A percentile compares a stretch with the other conserved stretches of the same genome.
Conservation (phyloP, 2,888 invertebrate species). For the Cryptus armator region DNA sequence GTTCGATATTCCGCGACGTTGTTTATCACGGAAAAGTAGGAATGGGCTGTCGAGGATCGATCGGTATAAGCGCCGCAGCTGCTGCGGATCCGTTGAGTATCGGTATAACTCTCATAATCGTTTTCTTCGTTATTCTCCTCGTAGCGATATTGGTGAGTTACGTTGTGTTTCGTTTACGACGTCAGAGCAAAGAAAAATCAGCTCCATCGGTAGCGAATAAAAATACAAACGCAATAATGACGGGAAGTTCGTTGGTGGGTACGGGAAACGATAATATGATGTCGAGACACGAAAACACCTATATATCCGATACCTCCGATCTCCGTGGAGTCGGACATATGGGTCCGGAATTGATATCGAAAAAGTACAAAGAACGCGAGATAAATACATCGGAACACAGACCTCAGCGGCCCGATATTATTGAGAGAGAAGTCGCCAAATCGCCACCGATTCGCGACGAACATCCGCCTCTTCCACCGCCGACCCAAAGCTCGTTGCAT, state of each 20-base stretch:
- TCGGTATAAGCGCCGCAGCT: slow-evolving; percentile 91
- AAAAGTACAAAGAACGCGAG: slow-evolving; percentile 95
- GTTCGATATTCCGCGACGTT: slow-evolving; percentile 92
- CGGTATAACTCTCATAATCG: slow-evolving; percentile 96
- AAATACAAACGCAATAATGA: slow-evolving; percentile 91
- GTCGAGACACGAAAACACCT: slow-evolving; percentile 89
- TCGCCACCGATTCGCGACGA: slow-evolving; percentile 93
- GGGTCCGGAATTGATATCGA: slow-evolving; percentile 94
- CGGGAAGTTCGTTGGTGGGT: slow-evolving; percentile 89
- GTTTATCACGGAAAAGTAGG: slow-evolving; percentile 90
- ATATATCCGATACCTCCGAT: slow-evolving; percentile 88
- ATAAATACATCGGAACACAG: slow-evolving; percentile 90
- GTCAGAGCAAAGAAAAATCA: slow-evolving; percentile 94
- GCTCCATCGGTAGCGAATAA: slow-evolving; percentile 92
- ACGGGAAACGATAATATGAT: slow-evolving; percentile 90
- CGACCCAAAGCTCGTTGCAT: slow-evolving; percentile 90
- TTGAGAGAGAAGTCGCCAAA: slow-evolving; percentile 95
- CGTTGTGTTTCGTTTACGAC: slow-evolving; percentile 95
- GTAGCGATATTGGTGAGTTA: slow-evolving; percentile 96
- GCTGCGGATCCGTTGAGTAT: slow-evolving; percentile 95
- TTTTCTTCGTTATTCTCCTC: slow-evolving; percentile 96
- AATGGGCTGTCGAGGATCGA: slow-evolving; percentile 91
- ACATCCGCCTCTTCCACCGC: slow-evolving; percentile 92
- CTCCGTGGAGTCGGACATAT: slow-evolving; percentile 92
- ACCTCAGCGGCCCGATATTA: slow-evolving; percentile 96